Percentiles rank a stretch among this genome's conserved stretches.
phyloP scores from a whole-genome alignment of 2,797 vertebrate species.

The Silurus aristotelis region DNA sequence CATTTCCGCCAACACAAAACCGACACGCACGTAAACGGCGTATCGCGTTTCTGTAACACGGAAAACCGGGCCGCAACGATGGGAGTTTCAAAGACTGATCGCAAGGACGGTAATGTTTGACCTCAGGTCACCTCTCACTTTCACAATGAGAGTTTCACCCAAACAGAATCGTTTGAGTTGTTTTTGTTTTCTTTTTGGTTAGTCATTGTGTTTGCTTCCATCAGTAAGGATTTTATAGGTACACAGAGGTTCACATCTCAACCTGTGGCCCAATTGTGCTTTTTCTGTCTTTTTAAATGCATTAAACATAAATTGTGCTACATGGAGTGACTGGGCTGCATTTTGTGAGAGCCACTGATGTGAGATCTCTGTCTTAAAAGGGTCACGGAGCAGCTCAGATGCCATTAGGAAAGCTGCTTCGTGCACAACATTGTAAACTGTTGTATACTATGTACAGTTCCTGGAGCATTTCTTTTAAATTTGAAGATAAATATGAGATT shows the following conservation, averaged over 20 bases:
- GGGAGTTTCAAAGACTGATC: background rate
- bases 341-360: conserved; percentile 33
- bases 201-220: conserved; percentile 26
- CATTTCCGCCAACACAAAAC: conserved; percentile 7
- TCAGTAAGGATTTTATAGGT: conserved; percentile 26
- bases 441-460: conserved; percentile 98
- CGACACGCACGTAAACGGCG: background rate
- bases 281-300: conserved; percentile 21
- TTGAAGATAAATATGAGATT: conserved; percentile 86
- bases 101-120: conserved; percentile 39
- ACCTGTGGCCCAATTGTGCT: background rate
- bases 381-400: conserved; percentile 60
- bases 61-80: background rate
- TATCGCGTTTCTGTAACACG: conserved; percentile 11
- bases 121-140: conserved; percentile 43
- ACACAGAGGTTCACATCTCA: conserved; percentile 5
- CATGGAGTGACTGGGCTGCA: conserved; percentile 29
- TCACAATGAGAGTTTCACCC: conserved; percentile 27
- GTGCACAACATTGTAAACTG: conserved; percentile 61
- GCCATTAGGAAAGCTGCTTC: conserved; percentile 51
- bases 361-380: conserved; percentile 41
- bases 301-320: conserved; percentile 32
- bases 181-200: background rate
- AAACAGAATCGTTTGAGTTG: background rate
- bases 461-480: conserved; percentile 81